Conservation (phyloP, 2,888 invertebrate species). For the Dromius quadrimaculatus region DNA sequence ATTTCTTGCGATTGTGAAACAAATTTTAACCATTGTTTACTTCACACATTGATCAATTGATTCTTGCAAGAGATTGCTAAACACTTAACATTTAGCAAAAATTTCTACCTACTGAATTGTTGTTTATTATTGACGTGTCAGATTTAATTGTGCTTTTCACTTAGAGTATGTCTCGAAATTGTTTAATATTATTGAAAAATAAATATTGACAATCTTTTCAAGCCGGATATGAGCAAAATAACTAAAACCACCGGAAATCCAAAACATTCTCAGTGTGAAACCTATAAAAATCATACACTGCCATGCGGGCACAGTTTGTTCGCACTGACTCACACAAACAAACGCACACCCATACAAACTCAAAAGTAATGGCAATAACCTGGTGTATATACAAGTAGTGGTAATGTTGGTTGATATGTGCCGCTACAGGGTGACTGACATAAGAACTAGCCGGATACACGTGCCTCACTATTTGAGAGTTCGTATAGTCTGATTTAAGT, state of each 20-base stretch:
- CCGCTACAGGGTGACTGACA: constrained; percentile 9
- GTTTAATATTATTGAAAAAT: too few relatives aligned
- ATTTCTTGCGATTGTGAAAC: constrained; percentile 22
- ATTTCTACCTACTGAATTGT: constrained; percentile 3
- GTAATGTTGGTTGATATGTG: neutral
- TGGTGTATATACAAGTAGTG: neutral
- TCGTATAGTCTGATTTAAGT: too few relatives aligned
- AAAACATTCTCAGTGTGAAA: constrained; percentile 11
- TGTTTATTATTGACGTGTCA: too few relatives aligned
- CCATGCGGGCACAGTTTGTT: constrained; percentile 27
- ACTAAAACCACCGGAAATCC: constrained; percentile 27
- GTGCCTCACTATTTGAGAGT: too few relatives aligned
- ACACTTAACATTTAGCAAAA: constrained; percentile 18
- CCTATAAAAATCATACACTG: constrained; percentile 20
- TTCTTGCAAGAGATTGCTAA: constrained; percentile 24
- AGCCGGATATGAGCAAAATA: constrained; percentile 34
- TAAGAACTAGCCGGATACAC: too few relatives aligned
- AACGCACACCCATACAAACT: neutral
- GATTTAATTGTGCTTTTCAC: too few relatives aligned
- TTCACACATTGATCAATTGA: constrained; percentile 29
- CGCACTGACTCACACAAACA: neutral
- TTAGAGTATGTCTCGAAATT: too few relatives aligned
- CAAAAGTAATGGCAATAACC: constrained; percentile 31
- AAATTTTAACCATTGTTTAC: constrained; percentile 29
- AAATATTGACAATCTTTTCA: constrained; percentile 7